Base-by-base conservation (phyloP, 2,888 invertebrate genomes). In the Andrena bucephala region DNA sequence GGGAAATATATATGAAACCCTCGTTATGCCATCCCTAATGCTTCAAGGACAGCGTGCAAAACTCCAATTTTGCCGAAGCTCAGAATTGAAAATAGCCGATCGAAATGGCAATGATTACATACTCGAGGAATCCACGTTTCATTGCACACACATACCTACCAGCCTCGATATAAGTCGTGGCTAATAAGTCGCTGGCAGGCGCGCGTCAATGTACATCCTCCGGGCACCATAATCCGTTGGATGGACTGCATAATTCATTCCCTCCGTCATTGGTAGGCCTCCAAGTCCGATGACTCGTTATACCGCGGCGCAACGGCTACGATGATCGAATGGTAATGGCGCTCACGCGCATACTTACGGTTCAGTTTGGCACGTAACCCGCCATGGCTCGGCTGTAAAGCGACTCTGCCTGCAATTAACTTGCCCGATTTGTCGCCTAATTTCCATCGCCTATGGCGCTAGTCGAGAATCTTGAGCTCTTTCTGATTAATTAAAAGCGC, bases 181-280 rank as follows among this genome's bases (percentile, higher is more conserved):
- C 77, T 81, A 77, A 84, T 82, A 88, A 88, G 86, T 88, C 83
- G 81, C 59, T 67, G 74, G 77, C 77, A 77, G 65, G 74, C 81
- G 81, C 83, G 68, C 85, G 83, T 85, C 88, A 87, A 68, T 80
- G 77, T 83, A 83, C 82, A 89, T 89, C 86, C 86, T 89, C 84
- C 74, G 54, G 71, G 83, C 83, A 76, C 86, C 86, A 89, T 89
- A 89, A 89, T 87, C 87, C 83, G 36, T 85, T 78, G 88, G 71
- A 84, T 81, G 80, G 81, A 83, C 89, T 89, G 89, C 89, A 89
- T 89, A 89, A 89, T 89, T 89, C 89, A 89, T 89, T 89, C 77
- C 71, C 73, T 69, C 79, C 81, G 87, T 87, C 86, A 87, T 88
- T 87, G 84, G 84, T 84, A 85, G 88, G 75, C 84, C 77, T 77